Conservation (phyloP, 2,888 invertebrate genomes). For the Lasioglossum lativentre region DNA sequence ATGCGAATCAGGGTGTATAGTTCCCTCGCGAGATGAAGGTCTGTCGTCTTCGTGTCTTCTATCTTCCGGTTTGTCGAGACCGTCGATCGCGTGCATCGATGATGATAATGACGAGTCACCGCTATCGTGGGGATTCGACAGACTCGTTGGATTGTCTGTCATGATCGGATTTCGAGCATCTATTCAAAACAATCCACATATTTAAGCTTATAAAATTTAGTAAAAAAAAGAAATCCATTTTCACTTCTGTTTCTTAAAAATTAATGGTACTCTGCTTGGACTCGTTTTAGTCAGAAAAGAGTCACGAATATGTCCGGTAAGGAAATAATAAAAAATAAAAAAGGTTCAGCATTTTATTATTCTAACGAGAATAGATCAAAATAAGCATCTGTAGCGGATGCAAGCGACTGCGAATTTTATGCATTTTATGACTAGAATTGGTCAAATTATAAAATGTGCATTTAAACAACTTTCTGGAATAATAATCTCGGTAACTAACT, state of each 20-base stretch:
- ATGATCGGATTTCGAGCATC: background rate
- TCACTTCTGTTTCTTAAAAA: background rate
- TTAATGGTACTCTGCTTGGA: background rate
- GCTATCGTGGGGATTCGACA: background rate
- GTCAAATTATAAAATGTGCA: too few species aligned
- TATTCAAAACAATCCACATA: background rate
- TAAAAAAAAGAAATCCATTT: background rate
- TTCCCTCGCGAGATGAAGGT: background rate
- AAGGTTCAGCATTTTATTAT: background rate
- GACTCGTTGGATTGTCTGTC: background rate
- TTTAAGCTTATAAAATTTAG: background rate
- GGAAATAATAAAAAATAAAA: too few species aligned
- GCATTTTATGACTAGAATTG: too few species aligned
- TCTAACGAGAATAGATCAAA: too few species aligned
- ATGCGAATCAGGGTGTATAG: conserved; percentile 26
- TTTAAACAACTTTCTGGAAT: too few species aligned
- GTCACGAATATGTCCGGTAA: too few species aligned
- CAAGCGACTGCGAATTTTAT: too few species aligned
- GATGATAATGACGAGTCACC: background rate
- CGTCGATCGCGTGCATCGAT: background rate
- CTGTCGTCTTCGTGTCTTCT: background rate
- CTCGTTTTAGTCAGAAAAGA: background rate
- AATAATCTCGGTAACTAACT: too few species aligned
- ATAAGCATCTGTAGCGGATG: too few species aligned
- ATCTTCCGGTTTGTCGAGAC: background rate